phyloP scores from a whole-genome alignment of 2,797 vertebrate species.

The Mastacembelus armatus region DNA sequence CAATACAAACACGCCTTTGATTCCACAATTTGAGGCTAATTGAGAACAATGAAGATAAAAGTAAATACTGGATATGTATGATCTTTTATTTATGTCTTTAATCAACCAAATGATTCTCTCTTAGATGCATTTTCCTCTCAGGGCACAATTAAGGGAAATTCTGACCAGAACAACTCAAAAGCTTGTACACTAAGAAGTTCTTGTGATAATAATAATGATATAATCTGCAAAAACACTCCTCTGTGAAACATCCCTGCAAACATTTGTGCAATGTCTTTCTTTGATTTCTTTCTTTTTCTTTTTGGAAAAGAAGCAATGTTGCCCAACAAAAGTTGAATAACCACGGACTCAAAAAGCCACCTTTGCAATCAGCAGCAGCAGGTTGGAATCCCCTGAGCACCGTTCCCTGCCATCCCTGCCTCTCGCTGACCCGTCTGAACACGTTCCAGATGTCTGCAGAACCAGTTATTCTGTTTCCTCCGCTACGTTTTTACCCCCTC shows the following conservation, averaged over 20 bases:
- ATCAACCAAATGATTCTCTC: slow-evolving; percentile 71
- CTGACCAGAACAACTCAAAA: slow-evolving; percentile 59
- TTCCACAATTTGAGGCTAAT: slow-evolving; percentile 79
- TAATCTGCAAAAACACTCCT: slow-evolving; percentile 22
- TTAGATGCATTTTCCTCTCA: slow-evolving; percentile 64
- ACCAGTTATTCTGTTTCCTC: slow-evolving; percentile 75
- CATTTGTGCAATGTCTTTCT: slow-evolving; percentile 17
- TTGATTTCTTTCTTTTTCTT: not conserved
- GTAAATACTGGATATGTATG: slow-evolving; percentile 55
- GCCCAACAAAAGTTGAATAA: not conserved
- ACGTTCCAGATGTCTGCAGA: slow-evolving; percentile 76
- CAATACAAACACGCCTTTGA: slow-evolving; percentile 71
- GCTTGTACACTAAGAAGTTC: slow-evolving; percentile 39
- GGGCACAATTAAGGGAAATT: slow-evolving; percentile 73
- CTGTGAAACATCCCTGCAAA: slow-evolving; percentile 30
- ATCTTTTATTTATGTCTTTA: slow-evolving; percentile 79
- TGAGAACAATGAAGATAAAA: slow-evolving; percentile 80
- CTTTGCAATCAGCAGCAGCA: slow-evolving; percentile 17
- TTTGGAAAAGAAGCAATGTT: not conserved
- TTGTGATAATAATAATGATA: slow-evolving; percentile 51
- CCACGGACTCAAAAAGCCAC: slow-evolving; percentile 9
- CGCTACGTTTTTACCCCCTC: slow-evolving; percentile 6
- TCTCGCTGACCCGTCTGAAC: slow-evolving; percentile 74
- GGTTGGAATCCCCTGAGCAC: slow-evolving; percentile 42
- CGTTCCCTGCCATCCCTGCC: slow-evolving; percentile 52